Evolutionary conservation across 35 echinoderm and acorn worm species (phyloP).

Genomic region (Ptychodera flava): DNA sequence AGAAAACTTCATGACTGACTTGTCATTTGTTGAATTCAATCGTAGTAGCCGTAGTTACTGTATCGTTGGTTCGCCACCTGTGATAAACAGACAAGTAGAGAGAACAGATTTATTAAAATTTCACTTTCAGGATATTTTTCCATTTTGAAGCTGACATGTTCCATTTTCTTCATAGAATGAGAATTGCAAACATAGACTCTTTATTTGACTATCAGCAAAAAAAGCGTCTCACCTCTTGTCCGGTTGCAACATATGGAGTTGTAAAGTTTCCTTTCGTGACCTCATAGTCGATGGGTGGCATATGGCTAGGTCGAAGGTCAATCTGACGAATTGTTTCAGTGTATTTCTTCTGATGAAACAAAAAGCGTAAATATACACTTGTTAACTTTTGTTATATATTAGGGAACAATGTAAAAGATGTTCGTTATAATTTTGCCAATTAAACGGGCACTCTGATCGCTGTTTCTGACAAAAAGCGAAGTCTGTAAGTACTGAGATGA

Average conservation of each 20-base stretch:
- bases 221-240: not conserved
- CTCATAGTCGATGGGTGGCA: not conserved
- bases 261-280: not conserved
- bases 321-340: not conserved
- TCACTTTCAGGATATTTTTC: not conserved
- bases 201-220: not conserved
- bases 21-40: too few relatives aligned
- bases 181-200: not conserved
- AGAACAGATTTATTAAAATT: not conserved
- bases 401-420: not conserved
- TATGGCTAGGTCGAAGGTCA: not conserved
- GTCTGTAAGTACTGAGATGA: too few relatives aligned
- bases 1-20: too few relatives aligned
- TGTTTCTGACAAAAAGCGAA: too few relatives aligned
- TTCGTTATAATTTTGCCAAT: not conserved
- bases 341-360: not conserved
- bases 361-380: not conserved
- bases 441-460: not conserved
- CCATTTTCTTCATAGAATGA: not conserved
- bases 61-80: too few relatives aligned
- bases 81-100: not conserved
- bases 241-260: not conserved
- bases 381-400: not conserved
- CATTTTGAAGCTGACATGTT: not conserved
- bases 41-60: too few relatives aligned